A percentile compares a stretch with the other conserved stretches of the same genome.
phyloP scores from a whole-genome alignment of 2,797 vertebrate species.

The Sebastes oblongus region DNA sequence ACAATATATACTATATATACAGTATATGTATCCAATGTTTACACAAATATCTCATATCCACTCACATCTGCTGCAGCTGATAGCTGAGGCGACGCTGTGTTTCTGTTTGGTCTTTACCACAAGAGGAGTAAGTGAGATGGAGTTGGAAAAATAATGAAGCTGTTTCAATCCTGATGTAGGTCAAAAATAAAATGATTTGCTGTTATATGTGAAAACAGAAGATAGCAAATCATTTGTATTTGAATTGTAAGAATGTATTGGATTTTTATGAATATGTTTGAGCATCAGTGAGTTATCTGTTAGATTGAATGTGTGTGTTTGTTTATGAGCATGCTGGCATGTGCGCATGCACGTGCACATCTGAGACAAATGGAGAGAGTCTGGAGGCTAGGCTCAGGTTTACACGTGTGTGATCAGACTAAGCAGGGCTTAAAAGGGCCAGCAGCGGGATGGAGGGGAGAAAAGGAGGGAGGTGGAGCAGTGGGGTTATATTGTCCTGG shows the following conservation, averaged over 20 bases:
- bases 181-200: conserved; percentile 43
- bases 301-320: conserved; percentile 14
- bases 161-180: conserved; percentile 38
- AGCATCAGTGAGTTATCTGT: conserved; percentile 5
- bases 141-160: conserved; percentile 33
- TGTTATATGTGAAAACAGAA: conserved; percentile 34
- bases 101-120: conserved; percentile 63
- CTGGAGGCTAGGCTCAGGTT: conserved; percentile 57
- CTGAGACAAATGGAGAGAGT: conserved; percentile 38
- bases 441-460: conserved; percentile 43
- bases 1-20: conserved; percentile 60
- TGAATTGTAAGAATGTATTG: conserved; percentile 27
- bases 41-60: conserved; percentile 76
- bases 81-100: conserved; percentile 45
- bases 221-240: conserved; percentile 52
- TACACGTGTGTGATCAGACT: conserved; percentile 69
- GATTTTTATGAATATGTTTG: conserved; percentile 35
- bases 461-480: conserved; percentile 10
- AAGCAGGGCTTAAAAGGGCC: conserved; percentile 63
- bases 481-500: conserved; percentile 45
- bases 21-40: conserved; percentile 70
- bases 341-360: conserved; percentile 26
- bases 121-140: conserved; percentile 60
- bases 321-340: conserved; percentile 10
- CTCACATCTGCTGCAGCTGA: conserved; percentile 68